Conservation (phyloP, 2,888 invertebrate genomes). For the Drosophila phalerata region DNA sequence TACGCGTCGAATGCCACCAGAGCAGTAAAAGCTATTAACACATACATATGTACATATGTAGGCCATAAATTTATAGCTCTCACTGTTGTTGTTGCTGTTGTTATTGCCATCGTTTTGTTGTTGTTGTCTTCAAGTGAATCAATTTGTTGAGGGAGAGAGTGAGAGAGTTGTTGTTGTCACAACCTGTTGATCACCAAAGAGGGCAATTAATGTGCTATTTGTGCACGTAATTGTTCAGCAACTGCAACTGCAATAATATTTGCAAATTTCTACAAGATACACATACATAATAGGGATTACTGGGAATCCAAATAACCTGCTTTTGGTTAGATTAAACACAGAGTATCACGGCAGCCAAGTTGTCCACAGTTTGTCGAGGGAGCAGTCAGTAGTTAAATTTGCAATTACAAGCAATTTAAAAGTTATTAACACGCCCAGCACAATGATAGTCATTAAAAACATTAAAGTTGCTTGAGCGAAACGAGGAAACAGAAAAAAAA, state of each 20-base stretch:
- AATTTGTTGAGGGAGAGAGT: conserved; percentile 21
- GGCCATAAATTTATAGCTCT: conserved; percentile 38
- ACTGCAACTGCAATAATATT: not conserved
- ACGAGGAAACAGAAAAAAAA: conserved; percentile 22
- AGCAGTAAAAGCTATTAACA: conserved; percentile 49
- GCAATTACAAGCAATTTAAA: conserved; percentile 75
- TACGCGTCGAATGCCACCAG: conserved; percentile 23
- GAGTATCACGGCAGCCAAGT: conserved; percentile 12
- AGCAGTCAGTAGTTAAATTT: conserved; percentile 35
- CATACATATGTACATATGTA: conserved; percentile 32
- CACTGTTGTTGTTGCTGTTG: conserved; percentile 15
- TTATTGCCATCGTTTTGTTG: conserved; percentile 22
- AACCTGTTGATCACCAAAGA: conserved; percentile 36
- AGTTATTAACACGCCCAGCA: conserved; percentile 69
- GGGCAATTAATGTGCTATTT: not conserved
- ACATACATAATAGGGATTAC: not conserved
- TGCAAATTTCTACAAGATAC: not conserved
- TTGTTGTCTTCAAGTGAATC: conserved; percentile 23
- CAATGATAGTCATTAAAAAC: conserved; percentile 35
- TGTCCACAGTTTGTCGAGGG: conserved; percentile 5
- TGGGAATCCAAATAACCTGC: not conserved
- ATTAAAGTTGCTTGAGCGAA: conserved; percentile 47
- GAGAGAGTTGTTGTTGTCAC: not conserved
- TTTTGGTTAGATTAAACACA: too few relatives aligned
- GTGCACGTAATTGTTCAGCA: not conserved